phyloP scores from a whole-genome alignment of 2,797 vertebrate species.

The Schizothorax lantsangensis region DNA sequence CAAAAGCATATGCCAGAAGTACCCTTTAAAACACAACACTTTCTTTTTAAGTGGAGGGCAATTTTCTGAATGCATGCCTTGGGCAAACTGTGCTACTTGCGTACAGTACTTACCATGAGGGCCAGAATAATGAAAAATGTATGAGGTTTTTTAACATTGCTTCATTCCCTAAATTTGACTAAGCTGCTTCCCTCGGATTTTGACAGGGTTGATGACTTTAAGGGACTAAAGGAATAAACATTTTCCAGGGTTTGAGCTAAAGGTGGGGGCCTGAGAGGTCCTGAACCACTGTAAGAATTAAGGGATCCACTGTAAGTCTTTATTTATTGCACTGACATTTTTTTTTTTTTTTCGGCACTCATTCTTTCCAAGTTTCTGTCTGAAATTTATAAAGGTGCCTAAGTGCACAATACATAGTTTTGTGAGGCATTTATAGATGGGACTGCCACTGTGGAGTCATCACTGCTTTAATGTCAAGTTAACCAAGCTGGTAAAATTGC shows the following conservation, averaged over 20 bases:
- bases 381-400: neutral
- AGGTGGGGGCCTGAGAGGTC: neutral
- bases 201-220: neutral
- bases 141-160: slow-evolving; percentile 4
- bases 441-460: neutral
- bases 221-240: neutral
- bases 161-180: slow-evolving; percentile 2
- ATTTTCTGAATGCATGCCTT: slow-evolving; percentile 28
- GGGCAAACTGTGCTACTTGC: slow-evolving; percentile 15
- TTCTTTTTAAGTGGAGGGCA: slow-evolving; percentile 8
- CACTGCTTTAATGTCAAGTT: neutral
- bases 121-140: slow-evolving; percentile 15
- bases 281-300: neutral
- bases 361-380: neutral
- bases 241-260: neutral
- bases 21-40: slow-evolving; percentile 37
- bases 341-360: neutral
- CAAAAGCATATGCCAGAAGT: slow-evolving; percentile 50
- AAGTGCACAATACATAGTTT: neutral
- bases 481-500: neutral
- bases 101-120: slow-evolving; percentile 7
- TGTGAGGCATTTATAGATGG: slow-evolving; percentile 1
- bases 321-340: neutral
- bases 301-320: neutral
- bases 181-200: neutral